Evolutionary conservation across 2,888 invertebrate species (phyloP), one percentile per base, ranked within the genome.

Genomic region (Rhimphoctona megacephalus): DNA sequence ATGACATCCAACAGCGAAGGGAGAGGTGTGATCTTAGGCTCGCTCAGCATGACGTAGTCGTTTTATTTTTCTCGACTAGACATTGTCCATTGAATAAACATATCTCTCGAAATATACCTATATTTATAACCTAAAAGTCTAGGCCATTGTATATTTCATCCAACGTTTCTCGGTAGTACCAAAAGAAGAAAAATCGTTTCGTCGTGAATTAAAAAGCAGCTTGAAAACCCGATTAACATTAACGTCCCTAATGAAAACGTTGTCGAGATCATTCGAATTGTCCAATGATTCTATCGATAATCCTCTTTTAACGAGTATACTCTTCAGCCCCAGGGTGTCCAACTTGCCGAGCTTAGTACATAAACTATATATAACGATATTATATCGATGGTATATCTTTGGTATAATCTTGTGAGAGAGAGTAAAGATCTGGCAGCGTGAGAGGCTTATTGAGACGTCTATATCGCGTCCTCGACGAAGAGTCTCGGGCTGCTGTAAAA

Each of bases 1-100:
- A 52, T 54, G 92, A 89, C 90, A 89, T 91, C 93, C 92, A 88
- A 91, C 89, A 80, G 92, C 86, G 92, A 88, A 87, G 90, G 43
- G 43, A 43, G 43, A 43, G 43, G 43, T 43, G 43, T 43, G 43
- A 43, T 43, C 43, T 43, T 11, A 14, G 43, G 43, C 11, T 43
- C 14, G 43, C 43, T 43, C 43, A 43, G 43, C 43, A 43, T 43
- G 43, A 43, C 43, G 43, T 11, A 11, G 92, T 92, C 92, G 89
- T 22, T 22, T 54, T 22, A 54, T 54, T 54, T 54, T 54, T 1
- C 54, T n/a, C 43, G 11, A 43, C 43, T 43, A 43, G 43, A 43
- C 43, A 43, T 14, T 43, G 43, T 14, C 43, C 43, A 43, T 43
- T 11, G 43, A 43, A 14, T 11, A 43, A 43, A 14, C 43, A 14